Evolutionary conservation across 2,888 invertebrate species (phyloP), one percentile per base, ranked within the genome.

Genomic region (Eretmocerus hayati): DNA sequence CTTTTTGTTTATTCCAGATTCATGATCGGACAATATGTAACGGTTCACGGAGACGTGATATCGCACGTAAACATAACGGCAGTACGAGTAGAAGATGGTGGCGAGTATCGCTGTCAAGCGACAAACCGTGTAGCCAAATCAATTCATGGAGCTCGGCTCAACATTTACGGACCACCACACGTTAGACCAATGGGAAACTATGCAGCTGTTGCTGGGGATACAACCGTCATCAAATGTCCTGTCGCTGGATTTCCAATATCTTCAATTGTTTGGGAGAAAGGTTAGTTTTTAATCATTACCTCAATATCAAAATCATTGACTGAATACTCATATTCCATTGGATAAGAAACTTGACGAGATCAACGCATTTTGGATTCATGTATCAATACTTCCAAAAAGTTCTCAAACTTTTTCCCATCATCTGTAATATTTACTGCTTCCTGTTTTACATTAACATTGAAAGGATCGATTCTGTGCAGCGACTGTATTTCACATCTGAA

Each of bases 51-150:
- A 66, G 90, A 90, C 72, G 91, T 92, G 54, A 90, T 92, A 71
- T 90, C 90, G 66, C 90, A 91, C 75, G 86, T 92, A 56, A 92
- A 92, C 77, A 84, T 92, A 64, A 88, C 88, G 62, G 81, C 85
- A 55, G 84, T 90, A 54, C 85, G 87, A 62, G 87, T 88, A 59
- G 90, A 90, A 76, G 92, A 91, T 72, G 90, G 91, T 51, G 91
- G 91, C 21, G 88, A 90, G 64, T 92, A 90, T 68, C 83, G 87
- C 31, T 92, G 91, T 67, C 82, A 84, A 19, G 90, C 91, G 2
- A 82, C 83, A 59, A 92, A 91, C 70, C 80, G 83, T 43, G 87
- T 90, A 47, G 88, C 90, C 40, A 83, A 81, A 71, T 83, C 87
- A 11, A 77, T 82, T 39, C 91, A 91, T 65, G 85, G 85, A 50